Base-by-base conservation (phyloP, 2,888 invertebrate species). In the Heliothis peltigera region DNA sequence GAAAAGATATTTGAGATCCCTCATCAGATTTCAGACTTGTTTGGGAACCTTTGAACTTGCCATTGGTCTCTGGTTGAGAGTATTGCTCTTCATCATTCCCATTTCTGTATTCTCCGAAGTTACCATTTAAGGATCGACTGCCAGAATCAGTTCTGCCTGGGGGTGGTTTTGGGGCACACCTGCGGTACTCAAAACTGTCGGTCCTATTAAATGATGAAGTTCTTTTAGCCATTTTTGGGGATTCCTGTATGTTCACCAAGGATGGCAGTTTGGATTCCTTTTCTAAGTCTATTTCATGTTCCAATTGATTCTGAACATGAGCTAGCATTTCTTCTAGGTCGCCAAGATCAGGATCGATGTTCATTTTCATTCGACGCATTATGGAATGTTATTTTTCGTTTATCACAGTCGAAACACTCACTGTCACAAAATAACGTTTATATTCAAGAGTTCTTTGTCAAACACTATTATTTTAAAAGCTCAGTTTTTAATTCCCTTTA, bases 251-350 rank as follows among this genome's bases (percentile, higher is more conserved):
- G 73, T 85, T 94, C 0, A 86, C 87, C 0, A 92, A 47, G 0
- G 92, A 93, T 0, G 93, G 85, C 90, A 92, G 89, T 64, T 90
- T 93, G 2, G 87, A 82, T 42, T 94, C 93, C 49, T 88, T 91
- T 64, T 93, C 93, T 56, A 91, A 52, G 42, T 93, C 94, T 0
- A 95, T 94, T 75, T 95, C 95, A 58, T 93, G 88, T 73, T 95
- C 95, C 6, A 95, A 71, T 64, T 95, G 95, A 0, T 87, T 92
- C 62, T 95, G 95, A 1, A 95, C 95, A 72, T 92, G 91, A 0
- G 95, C 95, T 19, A 95, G 80, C 95, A 95, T 95, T 70, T 95
- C 94, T 64, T 95, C 95, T 10, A 95, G 67, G 59, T 95, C 95
- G 0, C 94, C 94, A 47, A 95, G 72, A 74, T 95, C 95, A 1